These are phyloP conservation scores for Falco rusticolus DNA, from an alignment of 2,797 vertebrate genomes.

Conservation along the genomic window DNA sequence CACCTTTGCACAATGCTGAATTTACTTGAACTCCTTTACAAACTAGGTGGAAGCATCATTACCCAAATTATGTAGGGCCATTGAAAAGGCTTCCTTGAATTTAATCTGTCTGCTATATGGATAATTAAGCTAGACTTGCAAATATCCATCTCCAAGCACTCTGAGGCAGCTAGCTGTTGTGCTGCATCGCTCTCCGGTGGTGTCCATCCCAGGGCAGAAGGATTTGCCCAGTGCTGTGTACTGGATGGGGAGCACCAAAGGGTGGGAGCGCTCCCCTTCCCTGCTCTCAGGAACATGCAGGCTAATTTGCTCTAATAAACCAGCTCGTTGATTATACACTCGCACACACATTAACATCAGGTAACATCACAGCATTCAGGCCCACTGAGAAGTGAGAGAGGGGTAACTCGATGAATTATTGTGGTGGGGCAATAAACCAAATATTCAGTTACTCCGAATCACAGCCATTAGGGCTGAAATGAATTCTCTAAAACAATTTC, in stretches of 20 bases:
- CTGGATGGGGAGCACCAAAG: rapidly evolving
- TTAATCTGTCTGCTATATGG: not conserved
- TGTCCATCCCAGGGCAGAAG: not conserved
- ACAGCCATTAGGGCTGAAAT: not conserved
- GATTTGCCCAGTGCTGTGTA: not conserved
- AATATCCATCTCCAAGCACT: not conserved
- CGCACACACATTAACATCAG: rapidly evolving
- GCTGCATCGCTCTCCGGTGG: not conserved
- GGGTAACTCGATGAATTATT: not conserved
- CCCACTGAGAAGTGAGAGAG: not conserved
- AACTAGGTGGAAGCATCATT: not conserved
- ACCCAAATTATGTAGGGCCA: too few species aligned
- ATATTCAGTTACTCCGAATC: not conserved
- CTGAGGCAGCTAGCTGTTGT: rapidly evolving
- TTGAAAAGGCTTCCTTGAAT: not conserved
- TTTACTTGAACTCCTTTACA: not conserved
- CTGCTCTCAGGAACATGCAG: not conserved
- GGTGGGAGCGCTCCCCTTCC: not conserved
- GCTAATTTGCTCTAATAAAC: not conserved
- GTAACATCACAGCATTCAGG: not conserved
- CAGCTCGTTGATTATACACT: not conserved
- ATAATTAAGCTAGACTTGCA: not conserved
- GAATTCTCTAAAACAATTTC: not conserved
- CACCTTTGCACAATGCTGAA: not conserved
- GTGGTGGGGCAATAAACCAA: not conserved